Percentiles rank a stretch among this genome's conserved stretches.
Conservation (phyloP, 64 coral and sea anemone genomes). For the Acropora tenuis region DNA sequence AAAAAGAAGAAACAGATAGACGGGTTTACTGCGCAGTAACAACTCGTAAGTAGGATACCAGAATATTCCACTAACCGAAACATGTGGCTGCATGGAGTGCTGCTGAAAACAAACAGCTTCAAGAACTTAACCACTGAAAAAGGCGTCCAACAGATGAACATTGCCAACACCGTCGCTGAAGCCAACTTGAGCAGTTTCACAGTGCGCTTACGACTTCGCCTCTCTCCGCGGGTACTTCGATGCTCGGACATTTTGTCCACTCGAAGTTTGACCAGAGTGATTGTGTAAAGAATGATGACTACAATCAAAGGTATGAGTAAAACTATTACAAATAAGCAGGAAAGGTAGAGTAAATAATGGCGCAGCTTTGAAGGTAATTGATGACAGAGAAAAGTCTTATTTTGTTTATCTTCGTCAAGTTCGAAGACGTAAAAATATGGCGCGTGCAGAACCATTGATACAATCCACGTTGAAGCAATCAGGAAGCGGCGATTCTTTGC, state of each 20-base stretch:
- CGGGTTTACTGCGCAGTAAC: constrained; percentile 1
- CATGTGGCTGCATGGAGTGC: not conserved
- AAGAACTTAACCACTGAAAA: constrained; percentile 1
- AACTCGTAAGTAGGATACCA: not conserved
- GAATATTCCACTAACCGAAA: not conserved
- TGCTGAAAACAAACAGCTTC: not conserved
- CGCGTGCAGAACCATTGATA: constrained; percentile 23
- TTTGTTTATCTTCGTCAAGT: not conserved
- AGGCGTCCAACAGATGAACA: constrained; percentile 39
- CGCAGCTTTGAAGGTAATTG: no score
- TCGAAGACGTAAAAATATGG: constrained; percentile 31
- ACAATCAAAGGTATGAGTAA: constrained; percentile 15
- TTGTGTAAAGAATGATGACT: not conserved
- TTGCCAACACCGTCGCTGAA: constrained; percentile 12
- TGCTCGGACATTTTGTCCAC: constrained; percentile 31
- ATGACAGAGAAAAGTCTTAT: not conserved
- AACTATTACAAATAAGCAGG: constrained; percentile 14
- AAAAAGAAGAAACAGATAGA: constrained; percentile 16
- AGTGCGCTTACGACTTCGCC: not conserved
- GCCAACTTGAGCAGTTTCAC: constrained; percentile 37
- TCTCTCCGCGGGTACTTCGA: not conserved
- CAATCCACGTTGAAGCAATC: constrained; percentile 29
- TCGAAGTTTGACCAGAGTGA: not conserved
- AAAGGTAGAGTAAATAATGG: not conserved
- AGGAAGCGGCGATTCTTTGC: constrained; percentile 7